Conservation (phyloP, 2,113 vertebrate species). For the Nothocercus nigrocapillus region DNA sequence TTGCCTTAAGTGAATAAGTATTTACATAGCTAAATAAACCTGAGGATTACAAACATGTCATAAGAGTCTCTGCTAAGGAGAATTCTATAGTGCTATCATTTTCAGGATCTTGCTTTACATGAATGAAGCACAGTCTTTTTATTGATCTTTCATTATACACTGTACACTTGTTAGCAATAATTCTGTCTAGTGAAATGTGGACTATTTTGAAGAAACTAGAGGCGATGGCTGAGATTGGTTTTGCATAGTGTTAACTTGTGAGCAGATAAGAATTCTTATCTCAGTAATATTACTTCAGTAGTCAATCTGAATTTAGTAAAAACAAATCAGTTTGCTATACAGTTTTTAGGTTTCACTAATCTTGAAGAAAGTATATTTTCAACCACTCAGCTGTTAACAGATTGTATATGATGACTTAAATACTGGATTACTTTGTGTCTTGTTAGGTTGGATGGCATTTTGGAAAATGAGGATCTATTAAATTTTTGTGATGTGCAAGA, state of each 20-base stretch:
- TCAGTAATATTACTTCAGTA: background rate
- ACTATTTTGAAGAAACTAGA: background rate
- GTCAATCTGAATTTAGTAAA: background rate
- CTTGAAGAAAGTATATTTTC: background rate
- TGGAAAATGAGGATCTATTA: background rate
- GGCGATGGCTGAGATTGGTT: background rate
- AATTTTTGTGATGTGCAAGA: slow-evolving; percentile 56
- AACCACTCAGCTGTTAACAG: background rate
- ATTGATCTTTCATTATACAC: background rate
- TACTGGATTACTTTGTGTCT: background rate
- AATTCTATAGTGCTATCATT: background rate
- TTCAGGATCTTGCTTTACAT: background rate
- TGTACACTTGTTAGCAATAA: background rate
- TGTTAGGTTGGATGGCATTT: background rate
- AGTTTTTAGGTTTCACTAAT: background rate
- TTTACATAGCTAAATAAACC: background rate
- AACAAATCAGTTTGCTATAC: background rate
- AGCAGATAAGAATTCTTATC: background rate
- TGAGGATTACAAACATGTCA: background rate
- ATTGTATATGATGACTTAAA: background rate
- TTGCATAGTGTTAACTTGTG: background rate
- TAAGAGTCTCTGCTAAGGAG: background rate
- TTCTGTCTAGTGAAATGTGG: background rate
- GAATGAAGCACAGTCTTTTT: background rate
- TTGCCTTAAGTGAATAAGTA: background rate